Evolutionary conservation across 2,113 vertebrate genomes (phyloP).

Genomic region (Amblyopsis rosae): DNA sequence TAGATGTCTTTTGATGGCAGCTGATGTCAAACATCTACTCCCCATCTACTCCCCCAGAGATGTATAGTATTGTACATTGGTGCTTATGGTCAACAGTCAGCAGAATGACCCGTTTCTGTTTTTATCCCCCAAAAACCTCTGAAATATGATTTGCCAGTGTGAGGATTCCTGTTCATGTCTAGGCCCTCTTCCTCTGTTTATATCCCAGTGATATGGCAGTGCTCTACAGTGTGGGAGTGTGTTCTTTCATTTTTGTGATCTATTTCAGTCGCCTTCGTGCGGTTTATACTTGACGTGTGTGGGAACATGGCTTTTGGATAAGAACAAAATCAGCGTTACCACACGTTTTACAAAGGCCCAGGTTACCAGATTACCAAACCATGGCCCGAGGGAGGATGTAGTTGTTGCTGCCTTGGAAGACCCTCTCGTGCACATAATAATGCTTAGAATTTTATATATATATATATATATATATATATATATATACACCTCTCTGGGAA

Average conservation of each 20-base stretch:
- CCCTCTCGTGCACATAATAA: not conserved
- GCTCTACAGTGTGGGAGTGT: slow-evolving; percentile 4
- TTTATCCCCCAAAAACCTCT: not conserved
- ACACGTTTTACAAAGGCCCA: not conserved
- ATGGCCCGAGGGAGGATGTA: not conserved
- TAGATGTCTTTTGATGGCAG: slow-evolving; percentile 2
- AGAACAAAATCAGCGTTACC: not conserved
- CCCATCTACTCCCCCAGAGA: not conserved
- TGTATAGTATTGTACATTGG: not conserved
- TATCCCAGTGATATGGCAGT: slow-evolving; percentile 1
- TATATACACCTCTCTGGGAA: too few species aligned
- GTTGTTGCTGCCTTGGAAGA: not conserved
- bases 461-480: too few species aligned
- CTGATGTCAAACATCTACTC: slow-evolving; percentile 8
- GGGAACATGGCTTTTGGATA: not conserved
- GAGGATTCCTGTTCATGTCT: not conserved
- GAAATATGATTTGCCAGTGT: not conserved
- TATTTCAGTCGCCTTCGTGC: not conserved
- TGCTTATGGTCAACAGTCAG: not conserved
- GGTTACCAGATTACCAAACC: not conserved
- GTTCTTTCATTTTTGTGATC: not conserved
- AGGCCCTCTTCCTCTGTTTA: not conserved
- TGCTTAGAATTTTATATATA: not conserved
- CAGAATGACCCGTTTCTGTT: not conserved
- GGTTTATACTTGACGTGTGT: not conserved